These are phyloP conservation scores for Nothocercus julius DNA, from an alignment of 2,113 vertebrate genomes.

Conservation along the genomic window DNA sequence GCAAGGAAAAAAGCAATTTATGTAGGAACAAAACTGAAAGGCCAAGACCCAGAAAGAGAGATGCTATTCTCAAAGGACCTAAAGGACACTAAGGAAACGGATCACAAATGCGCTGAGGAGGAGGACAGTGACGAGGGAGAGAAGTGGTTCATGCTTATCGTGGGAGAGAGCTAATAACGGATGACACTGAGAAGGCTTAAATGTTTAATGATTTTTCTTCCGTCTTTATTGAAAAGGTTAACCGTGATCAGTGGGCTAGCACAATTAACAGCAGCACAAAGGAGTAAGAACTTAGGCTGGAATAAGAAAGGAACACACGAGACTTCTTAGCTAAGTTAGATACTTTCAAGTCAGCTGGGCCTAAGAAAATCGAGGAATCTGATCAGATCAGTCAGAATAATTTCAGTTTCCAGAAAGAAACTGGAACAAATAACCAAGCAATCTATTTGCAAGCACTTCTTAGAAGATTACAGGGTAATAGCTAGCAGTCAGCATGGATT, in stretches of 20 bases:
- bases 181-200: not conserved
- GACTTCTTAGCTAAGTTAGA: not conserved
- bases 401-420: slow-evolving; percentile 46
- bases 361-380: slow-evolving; percentile 40
- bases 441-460: slow-evolving; percentile 37
- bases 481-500: slow-evolving; percentile 8
- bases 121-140: not conserved
- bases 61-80: not conserved
- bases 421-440: slow-evolving; percentile 61
- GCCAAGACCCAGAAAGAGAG: slow-evolving; percentile 15
- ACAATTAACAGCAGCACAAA: not conserved
- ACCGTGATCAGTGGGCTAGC: not conserved
- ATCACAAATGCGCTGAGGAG: not conserved
- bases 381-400: slow-evolving; percentile 49
- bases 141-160: not conserved
- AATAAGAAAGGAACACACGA: not conserved
- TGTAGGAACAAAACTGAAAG: slow-evolving; percentile 27
- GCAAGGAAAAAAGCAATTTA: slow-evolving; percentile 36
- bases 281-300: not conserved
- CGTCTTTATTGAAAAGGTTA: not conserved
- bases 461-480: slow-evolving; percentile 9
- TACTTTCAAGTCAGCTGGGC: slow-evolving; percentile 6
- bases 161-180: slow-evolving; percentile 1
- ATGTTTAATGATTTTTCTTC: slow-evolving; percentile 15
- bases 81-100: not conserved